Conservation (phyloP, 2,113 vertebrate genomes). For the Campylomormyrus tamandua region DNA sequence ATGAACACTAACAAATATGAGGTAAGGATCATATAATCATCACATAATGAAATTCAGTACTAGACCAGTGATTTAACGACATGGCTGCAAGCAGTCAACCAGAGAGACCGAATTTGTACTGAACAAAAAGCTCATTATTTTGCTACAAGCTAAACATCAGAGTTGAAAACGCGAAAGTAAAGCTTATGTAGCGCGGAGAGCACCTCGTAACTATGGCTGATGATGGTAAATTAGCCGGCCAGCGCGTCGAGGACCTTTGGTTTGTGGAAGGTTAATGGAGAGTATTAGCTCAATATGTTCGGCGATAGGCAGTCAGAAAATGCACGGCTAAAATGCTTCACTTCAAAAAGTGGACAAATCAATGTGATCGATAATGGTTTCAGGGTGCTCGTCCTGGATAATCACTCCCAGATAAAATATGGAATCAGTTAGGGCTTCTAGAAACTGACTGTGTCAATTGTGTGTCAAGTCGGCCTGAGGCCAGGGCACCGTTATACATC, state of each 20-base stretch:
- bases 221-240: background rate
- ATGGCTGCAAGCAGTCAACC: background rate
- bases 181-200: background rate
- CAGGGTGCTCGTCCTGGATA: conserved; percentile 48
- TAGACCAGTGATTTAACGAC: background rate
- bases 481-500: background rate
- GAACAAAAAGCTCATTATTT: background rate
- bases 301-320: conserved; percentile 26
- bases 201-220: background rate
- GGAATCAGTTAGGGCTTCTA: conserved; percentile 43
- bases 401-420: conserved; percentile 56
- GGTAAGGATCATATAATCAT: background rate
- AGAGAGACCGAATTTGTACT: background rate
- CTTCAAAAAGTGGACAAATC: conserved; percentile 56
- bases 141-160: background rate
- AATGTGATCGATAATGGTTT: conserved; percentile 58
- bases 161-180: background rate
- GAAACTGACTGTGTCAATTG: conserved; percentile 27
- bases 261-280: conserved; percentile 29
- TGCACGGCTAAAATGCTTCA: conserved; percentile 34
- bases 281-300: conserved; percentile 45
- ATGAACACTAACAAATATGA: background rate
- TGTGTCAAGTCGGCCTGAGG: background rate
- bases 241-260: background rate
- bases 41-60: background rate